phyloP scores from a whole-genome alignment of 64 coral and sea anemone genomes.

The Stichodactyla mertensii region DNA sequence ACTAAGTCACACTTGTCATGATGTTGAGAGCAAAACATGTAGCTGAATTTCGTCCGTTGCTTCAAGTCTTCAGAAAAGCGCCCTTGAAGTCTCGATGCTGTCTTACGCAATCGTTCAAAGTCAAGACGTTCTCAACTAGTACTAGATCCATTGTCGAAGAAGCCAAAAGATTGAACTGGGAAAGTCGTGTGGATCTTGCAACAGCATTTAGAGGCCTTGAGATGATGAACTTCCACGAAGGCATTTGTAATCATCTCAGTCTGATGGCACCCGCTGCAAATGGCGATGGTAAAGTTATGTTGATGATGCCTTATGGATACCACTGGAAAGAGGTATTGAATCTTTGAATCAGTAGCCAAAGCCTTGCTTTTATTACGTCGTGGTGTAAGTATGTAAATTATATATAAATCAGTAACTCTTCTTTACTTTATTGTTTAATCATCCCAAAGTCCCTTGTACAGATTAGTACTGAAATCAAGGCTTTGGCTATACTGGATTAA shows the following conservation, averaged over 20 bases:
- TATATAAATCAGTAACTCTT: too few relatives aligned
- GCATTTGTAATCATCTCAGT: slow-evolving; percentile 81
- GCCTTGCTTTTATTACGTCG: too few relatives aligned
- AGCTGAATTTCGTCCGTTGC: neutral
- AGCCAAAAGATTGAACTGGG: slow-evolving; percentile 46
- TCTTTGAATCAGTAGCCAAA: too few relatives aligned
- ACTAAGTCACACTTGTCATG: too few relatives aligned
- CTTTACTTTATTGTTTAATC: too few relatives aligned
- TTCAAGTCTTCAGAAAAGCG: neutral
- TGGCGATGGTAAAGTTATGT: slow-evolving; percentile 64
- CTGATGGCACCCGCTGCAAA: slow-evolving; percentile 66
- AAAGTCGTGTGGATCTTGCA: slow-evolving; percentile 64
- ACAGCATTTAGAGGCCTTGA: slow-evolving; percentile 69
- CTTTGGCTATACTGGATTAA: too few relatives aligned
- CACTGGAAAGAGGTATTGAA: slow-evolving; percentile 74
- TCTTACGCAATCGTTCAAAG: neutral
- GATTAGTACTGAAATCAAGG: too few relatives aligned
- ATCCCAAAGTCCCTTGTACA: too few relatives aligned
- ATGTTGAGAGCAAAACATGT: neutral
- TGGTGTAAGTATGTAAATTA: too few relatives aligned
- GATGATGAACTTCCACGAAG: slow-evolving; percentile 59
- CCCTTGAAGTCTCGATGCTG: neutral
- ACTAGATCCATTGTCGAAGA: neutral
- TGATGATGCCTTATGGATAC: slow-evolving; percentile 60
- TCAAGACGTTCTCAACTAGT: neutral